These are phyloP conservation scores for Tethea ocularis DNA, from an alignment of 2,888 invertebrate genomes.

Conservation along the genomic window DNA sequence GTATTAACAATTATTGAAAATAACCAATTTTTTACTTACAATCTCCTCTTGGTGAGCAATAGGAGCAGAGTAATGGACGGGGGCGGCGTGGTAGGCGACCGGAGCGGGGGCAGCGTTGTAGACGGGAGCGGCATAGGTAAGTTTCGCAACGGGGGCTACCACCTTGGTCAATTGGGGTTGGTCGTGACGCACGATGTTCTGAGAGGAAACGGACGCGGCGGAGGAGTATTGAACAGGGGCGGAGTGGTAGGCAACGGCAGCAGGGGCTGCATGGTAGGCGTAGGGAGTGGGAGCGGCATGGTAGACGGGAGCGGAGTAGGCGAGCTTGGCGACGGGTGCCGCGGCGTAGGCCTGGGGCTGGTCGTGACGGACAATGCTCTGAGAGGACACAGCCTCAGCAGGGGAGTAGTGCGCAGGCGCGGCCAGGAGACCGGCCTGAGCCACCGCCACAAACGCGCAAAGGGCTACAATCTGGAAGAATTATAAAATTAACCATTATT, in stretches of 20 bases:
- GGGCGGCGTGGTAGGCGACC: slow-evolving; percentile 16
- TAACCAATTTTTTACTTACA: slow-evolving; percentile 17
- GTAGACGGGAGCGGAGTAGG: slow-evolving; percentile 26
- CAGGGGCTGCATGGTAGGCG: slow-evolving; percentile 18
- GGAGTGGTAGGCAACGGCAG: slow-evolving; percentile 45
- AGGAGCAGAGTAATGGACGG: slow-evolving; percentile 12
- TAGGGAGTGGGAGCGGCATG: slow-evolving; percentile 17
- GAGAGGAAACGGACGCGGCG: slow-evolving; percentile 30
- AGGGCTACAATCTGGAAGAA: slow-evolving; percentile 25
- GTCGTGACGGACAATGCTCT: slow-evolving; percentile 56
- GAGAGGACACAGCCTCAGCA: slow-evolving; percentile 56
- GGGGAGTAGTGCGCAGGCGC: slow-evolving; percentile 58
- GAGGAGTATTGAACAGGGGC: slow-evolving; percentile 21
- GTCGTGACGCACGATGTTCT: slow-evolving; percentile 47
- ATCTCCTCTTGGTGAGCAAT: slow-evolving; percentile 25
- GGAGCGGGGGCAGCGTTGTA: slow-evolving; percentile 28
- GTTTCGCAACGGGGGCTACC: slow-evolving; percentile 54
- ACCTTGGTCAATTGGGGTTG: slow-evolving; percentile 36
- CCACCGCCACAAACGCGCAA: slow-evolving; percentile 27
- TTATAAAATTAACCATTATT: not conserved
- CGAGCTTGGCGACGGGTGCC: slow-evolving; percentile 22
- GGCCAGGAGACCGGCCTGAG: slow-evolving; percentile 33
- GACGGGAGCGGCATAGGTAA: slow-evolving; percentile 24
- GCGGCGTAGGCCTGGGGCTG: slow-evolving; percentile 24
- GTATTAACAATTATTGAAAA: not conserved